Conservation (phyloP, 2,113 vertebrate genomes). For the Alaudala cheleensis region DNA sequence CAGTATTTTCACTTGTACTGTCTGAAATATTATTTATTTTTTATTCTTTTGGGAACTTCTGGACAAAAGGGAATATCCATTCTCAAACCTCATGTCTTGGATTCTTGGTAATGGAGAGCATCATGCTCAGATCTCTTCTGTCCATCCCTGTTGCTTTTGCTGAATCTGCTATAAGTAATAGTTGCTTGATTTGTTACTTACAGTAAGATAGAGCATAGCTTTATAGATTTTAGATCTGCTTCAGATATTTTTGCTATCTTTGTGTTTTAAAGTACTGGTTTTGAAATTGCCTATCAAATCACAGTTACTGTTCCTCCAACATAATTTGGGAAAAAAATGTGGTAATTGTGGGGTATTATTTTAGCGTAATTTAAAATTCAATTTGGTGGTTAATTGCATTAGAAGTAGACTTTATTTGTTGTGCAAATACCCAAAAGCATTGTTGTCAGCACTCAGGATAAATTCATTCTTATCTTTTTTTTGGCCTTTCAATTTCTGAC, state of each 20-base stretch:
- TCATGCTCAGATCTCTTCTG: constrained; percentile 57
- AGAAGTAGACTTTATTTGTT: constrained; percentile 36
- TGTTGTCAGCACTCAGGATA: background rate
- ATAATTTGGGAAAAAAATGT: background rate
- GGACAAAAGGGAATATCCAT: constrained; percentile 70
- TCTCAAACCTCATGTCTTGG: constrained; percentile 64
- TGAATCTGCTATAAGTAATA: constrained; percentile 44
- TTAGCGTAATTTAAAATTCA: constrained; percentile 18
- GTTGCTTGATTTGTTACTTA: constrained; percentile 64
- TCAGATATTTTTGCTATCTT: constrained; percentile 59
- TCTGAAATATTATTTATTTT: constrained; percentile 88
- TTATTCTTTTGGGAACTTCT: constrained; percentile 79
- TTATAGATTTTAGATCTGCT: constrained; percentile 58
- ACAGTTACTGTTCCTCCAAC: constrained; percentile 12
- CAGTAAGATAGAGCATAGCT: constrained; percentile 65
- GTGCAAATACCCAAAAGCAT: constrained; percentile 22
- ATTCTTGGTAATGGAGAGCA: constrained; percentile 70
- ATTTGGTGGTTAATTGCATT: constrained; percentile 36
- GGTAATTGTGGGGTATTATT: constrained; percentile 18
- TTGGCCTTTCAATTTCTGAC: background rate
- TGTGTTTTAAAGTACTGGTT: constrained; percentile 58
- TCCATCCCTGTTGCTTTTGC: constrained; percentile 50
- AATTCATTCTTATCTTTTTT: background rate
- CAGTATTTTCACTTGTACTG: constrained; percentile 82
- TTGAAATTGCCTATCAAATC: constrained; percentile 36